phyloP scores from a whole-genome alignment of 2,113 vertebrate species.

The Rhinopomastus cyanomelas region DNA sequence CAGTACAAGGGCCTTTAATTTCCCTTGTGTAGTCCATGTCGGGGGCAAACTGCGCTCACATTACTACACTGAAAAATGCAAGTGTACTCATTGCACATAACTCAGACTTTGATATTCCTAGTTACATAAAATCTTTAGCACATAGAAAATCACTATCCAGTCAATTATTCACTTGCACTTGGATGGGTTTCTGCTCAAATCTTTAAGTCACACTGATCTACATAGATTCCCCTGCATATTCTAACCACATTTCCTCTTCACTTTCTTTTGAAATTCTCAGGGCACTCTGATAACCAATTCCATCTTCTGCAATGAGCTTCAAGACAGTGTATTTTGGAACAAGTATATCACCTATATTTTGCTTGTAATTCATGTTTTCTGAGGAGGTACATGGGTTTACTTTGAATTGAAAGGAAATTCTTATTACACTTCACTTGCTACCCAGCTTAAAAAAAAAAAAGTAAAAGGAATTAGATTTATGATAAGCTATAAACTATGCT shows the following conservation, averaged over 20 bases:
- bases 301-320: background rate
- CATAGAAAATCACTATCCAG: conserved; percentile 23
- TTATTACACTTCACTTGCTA: background rate
- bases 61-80: conserved; percentile 12
- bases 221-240: conserved; percentile 9
- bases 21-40: background rate
- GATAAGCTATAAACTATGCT: conserved; percentile 11
- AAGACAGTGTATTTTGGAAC: background rate
- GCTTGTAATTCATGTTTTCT: background rate
- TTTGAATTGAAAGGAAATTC: background rate
- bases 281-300: background rate
- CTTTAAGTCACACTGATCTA: conserved; percentile 19
- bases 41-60: background rate
- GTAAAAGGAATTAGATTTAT: background rate
- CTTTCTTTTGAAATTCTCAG: conserved; percentile 16
- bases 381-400: background rate
- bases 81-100: conserved; percentile 36
- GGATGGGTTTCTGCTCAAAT: background rate
- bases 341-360: background rate
- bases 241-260: conserved; percentile 36
- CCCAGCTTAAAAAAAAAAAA: background rate
- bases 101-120: conserved; percentile 61
- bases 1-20: background rate
- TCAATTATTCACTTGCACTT: conserved; percentile 58
- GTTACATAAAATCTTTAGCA: conserved; percentile 60